Evolutionary conservation across 2,113 vertebrate genomes (phyloP).

Genomic region (Proteles cristata): DNA sequence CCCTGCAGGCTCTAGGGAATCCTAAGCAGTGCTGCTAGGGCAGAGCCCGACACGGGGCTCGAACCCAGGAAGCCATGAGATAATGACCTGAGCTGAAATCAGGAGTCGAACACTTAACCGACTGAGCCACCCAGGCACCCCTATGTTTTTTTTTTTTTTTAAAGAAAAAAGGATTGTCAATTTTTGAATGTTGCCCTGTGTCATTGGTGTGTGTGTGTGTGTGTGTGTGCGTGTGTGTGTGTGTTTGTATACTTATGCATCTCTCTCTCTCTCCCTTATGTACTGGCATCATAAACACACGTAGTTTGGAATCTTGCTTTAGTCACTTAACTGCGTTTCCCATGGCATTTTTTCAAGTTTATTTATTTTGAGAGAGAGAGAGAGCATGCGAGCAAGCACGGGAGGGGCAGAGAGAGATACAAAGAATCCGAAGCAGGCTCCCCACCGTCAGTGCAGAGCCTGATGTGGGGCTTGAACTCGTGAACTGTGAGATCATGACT

Average conservation of each 20-base stretch:
- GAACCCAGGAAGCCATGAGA: too few species aligned
- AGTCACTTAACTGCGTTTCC: neutral
- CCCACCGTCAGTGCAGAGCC: neutral
- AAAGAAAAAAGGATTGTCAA: neutral
- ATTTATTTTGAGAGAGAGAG: too few species aligned
- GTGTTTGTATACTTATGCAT: neutral
- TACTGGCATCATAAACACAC: neutral
- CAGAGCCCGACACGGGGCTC: too few species aligned
- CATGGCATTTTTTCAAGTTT: neutral
- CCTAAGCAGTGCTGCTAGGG: too few species aligned
- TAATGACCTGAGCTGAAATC: too few species aligned
- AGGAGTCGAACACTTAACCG: too few species aligned
- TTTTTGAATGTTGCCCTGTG: neutral
- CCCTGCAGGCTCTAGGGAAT: too few species aligned
- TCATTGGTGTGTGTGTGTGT: neutral
- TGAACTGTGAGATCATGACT: neutral
- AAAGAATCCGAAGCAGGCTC: neutral
- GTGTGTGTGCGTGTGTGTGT: neutral
- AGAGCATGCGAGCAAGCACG: too few species aligned
- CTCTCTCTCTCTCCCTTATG: neutral
- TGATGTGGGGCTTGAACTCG: neutral
- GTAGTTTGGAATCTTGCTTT: neutral
- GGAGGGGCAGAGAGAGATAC: neutral
- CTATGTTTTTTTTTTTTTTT: too few species aligned
- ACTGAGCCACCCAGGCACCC: too few species aligned